Percentiles rank a stretch among this genome's conserved stretches.
These are phyloP conservation scores for Doris montereyensis DNA, from an alignment of 2,888 invertebrate genomes.

Conservation along the genomic window DNA sequence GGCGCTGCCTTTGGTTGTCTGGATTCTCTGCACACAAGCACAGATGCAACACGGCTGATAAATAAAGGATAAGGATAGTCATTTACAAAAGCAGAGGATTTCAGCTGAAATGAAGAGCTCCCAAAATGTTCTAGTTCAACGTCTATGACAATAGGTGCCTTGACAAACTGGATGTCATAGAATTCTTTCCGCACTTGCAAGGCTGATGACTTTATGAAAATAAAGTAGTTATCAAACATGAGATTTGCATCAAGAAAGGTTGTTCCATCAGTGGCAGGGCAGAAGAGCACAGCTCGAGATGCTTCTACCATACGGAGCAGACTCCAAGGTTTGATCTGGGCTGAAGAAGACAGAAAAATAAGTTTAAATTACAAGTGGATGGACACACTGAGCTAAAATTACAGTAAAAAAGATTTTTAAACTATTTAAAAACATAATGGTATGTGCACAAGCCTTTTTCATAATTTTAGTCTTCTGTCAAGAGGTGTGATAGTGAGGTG, in stretches of 20 bases:
- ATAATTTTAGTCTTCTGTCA: no score
- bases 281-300: conserved; percentile 25
- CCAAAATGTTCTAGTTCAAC: conserved; percentile 36
- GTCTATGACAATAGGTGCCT: conserved; percentile 31
- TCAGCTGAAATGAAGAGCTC: conserved; percentile 22
- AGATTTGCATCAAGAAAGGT: conserved; percentile 18
- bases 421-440: no score
- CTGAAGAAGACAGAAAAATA: conserved; percentile 31
- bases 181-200: conserved; percentile 21
- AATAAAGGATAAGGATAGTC: not conserved
- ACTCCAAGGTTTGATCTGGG: conserved; percentile 35
- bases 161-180: conserved; percentile 23
- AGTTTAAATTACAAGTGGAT: no score
- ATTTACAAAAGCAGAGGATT: conserved; percentile 13
- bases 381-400: no score
- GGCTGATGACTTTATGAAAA: conserved; percentile 30
- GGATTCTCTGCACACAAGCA: conserved; percentile 21
- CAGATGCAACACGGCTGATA: conserved; percentile 28
- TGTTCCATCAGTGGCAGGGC: not conserved
- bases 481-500: no score
- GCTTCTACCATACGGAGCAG: conserved; percentile 36
- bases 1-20: conserved; percentile 19
- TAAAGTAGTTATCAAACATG: conserved; percentile 3
- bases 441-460: no score
- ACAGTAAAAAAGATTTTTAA: no score